Conservation (phyloP, 2,888 invertebrate species). For the Drosophila anomelani region DNA sequence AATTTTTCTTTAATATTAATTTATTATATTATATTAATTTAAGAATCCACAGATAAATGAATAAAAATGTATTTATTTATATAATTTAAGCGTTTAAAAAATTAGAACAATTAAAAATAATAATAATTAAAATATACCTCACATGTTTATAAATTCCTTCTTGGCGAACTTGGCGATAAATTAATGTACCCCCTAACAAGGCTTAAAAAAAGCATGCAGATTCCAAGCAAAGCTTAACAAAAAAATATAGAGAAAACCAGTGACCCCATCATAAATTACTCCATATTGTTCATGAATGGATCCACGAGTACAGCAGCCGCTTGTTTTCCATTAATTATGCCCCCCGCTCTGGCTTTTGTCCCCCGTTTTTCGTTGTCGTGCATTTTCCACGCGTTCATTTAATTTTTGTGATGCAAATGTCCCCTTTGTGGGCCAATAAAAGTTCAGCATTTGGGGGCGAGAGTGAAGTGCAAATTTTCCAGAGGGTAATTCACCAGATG, state of each 20-base stretch:
- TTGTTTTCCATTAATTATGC: conserved; percentile 55
- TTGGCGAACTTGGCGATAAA: background rate
- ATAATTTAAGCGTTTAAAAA: too few species aligned
- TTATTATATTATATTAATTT: too few species aligned
- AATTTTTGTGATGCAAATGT: conserved; percentile 48
- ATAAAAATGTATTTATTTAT: too few species aligned
- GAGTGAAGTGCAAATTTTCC: conserved; percentile 11
- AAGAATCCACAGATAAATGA: too few species aligned
- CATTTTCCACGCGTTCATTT: conserved; percentile 40
- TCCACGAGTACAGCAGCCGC: conserved; percentile 32
- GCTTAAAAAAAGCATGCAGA: background rate
- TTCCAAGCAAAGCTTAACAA: conserved; percentile 4
- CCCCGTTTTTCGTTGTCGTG: conserved; percentile 4
- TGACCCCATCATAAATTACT: conserved; percentile 42
- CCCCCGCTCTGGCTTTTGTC: conserved; percentile 13
- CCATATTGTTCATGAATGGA: conserved; percentile 56
- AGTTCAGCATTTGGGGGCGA: conserved; percentile 7
- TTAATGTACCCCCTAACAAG: background rate
- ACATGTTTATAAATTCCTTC: too few species aligned
- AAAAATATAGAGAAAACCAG: conserved; percentile 8
- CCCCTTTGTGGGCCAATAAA: conserved; percentile 35
- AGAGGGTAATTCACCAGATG: conserved; percentile 15
- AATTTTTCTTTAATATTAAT: too few species aligned
- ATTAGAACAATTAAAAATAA: too few species aligned
- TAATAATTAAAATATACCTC: too few species aligned